Base-by-base conservation (phyloP, 2,888 invertebrate genomes). In the Piscicola geometra region DNA sequence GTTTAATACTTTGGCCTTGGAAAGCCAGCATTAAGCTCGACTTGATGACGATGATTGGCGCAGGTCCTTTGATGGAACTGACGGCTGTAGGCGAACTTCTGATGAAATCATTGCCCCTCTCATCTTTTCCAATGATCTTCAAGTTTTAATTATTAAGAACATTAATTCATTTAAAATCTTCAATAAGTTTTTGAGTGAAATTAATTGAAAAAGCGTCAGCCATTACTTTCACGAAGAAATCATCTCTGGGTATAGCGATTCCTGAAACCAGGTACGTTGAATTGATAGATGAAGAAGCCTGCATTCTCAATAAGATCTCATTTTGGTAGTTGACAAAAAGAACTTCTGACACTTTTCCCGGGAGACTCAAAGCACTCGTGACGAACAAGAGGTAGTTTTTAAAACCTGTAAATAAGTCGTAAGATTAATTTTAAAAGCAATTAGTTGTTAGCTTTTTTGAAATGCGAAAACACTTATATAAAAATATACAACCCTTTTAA, bases 101-200 rank as follows among this genome's bases (percentile, higher is more conserved):
- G 18, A 70, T 35, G 47, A 70, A 70, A 2, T 70, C 41, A 82
- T 88, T 89, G 25, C 89, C 88, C 77, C 87, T 82, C 76, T 88
- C 87, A 82, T 90, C 90, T 64, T 85, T 85, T 1, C 91, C 91
- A 79, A 88, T 88, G 0, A 91, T 88, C 90, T 90, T 81, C 32
- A 21, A 33, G 12, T 25, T 28, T 32, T 12, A 69, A 12, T 15
- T 15, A 32, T 69, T 12, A 33, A 69, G 32, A 35, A 36, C 15
- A 69, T 9, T 69, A 12, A 12, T 69, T 30, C 12, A 12, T 15
- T 9, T 12, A 69, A 33, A 32, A 30, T 33, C 9, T 30, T 33
- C 32, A 21, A 25, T 12, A 35, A 12, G n/a, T 33, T n/a, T n/a
- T n/a, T n/a, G n/a, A n/a, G n/a, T n/a, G n/a, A n/a, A n/a, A n/a